Evolutionary conservation across 2,113 vertebrate species (phyloP), one percentile per base, ranked within the genome.

Genomic region (Herpetotheres cachinnans): DNA sequence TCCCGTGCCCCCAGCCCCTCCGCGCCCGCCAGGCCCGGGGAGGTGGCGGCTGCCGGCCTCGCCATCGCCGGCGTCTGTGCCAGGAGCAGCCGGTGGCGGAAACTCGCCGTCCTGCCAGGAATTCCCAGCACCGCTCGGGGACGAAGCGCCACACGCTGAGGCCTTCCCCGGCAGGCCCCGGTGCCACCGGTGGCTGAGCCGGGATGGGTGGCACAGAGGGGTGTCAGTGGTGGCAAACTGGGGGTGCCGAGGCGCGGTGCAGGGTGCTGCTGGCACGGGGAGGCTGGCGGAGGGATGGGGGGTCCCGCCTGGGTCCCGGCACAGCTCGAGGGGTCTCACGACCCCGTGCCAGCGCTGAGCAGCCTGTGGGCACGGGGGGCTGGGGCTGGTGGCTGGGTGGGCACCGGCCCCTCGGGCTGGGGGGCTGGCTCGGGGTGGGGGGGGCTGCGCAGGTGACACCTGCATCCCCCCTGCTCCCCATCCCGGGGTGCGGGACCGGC

Each of bases 71-170:
- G 9, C 2, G 24, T 3, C 49, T 10, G n/a, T 47, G 66, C 66
- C 73, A 11, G 38, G 40, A 63, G 74, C 66, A 24, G 74, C 46
- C 8, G 38, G 55, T 3, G 16, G 66, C 15, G 1, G 73, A 20
- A 63, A 19, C 24, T 65, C 16, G 18, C n/a, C 4, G 20, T 9
- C 11, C 66, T 16, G 69, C 13, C 6, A 24, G 54, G 71, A 40
- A 54, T 61, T 34, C 19, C 79, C 38, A 18, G 78, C 61, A 9
- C 36, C 5, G 3, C n/a, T 34, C 12, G 2, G 59, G 40, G 40
- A 50, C 5, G 6, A 26, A 42, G 8, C 1, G 3, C 44, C 44
- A 1, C 21, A 6, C 3, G 8, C 55, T 27, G 18, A 3, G 40
- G 86, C 86, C 74, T 71, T 47, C 32, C 34, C 47, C 1, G 19